phyloP scores from a whole-genome alignment of 1,140 invertebrate genomes.

The Andrena cerasifolii region DNA sequence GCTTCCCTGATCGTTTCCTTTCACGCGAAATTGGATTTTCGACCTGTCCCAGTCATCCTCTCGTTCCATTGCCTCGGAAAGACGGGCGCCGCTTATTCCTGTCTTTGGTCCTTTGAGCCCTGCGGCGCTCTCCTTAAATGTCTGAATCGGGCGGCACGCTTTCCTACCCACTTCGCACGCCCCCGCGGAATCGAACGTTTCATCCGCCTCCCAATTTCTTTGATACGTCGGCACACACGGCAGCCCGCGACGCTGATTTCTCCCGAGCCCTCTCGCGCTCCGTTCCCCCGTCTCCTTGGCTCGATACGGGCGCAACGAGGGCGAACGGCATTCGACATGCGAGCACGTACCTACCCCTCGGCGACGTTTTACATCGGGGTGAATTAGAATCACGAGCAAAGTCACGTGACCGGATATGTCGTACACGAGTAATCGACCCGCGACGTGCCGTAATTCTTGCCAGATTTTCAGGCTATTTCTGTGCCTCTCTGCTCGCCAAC shows the following conservation, averaged over 20 bases:
- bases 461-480: background rate
- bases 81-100: background rate
- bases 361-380: background rate
- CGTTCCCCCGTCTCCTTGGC: background rate
- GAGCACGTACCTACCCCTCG: background rate
- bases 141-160: background rate
- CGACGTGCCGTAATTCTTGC: slow-evolving; percentile 12
- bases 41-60: slow-evolving; percentile 40
- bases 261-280: background rate
- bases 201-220: background rate
- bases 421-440: slow-evolving; percentile 21
- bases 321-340: background rate
- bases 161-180: too few species aligned
- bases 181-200: background rate
- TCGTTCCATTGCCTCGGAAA: background rate
- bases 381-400: slow-evolving; percentile 34
- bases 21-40: slow-evolving; percentile 58
- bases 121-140: background rate
- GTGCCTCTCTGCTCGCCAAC: too few species aligned
- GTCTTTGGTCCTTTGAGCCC: background rate
- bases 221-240: too few species aligned
- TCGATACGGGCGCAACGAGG: background rate
- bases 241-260: too few species aligned
- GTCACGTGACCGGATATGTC: slow-evolving; percentile 24
- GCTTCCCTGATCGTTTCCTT: slow-evolving; percentile 46